Conservation (phyloP, 2,888 invertebrate species). For the Xanthia icteritia region DNA sequence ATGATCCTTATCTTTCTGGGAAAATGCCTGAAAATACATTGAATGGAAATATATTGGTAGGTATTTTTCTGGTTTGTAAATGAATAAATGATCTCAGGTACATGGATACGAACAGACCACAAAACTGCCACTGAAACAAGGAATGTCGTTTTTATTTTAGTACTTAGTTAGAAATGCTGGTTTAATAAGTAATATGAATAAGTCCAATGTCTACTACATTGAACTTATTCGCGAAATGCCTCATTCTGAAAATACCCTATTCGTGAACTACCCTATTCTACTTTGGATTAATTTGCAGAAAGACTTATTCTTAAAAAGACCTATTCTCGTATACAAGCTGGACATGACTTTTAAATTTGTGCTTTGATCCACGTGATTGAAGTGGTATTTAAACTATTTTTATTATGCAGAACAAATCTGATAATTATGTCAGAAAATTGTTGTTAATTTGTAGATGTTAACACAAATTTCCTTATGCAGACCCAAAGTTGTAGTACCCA, state of each 20-base stretch:
- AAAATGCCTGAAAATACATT: slow-evolving; percentile 15
- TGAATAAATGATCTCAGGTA: neutral
- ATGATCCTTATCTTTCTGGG: slow-evolving; percentile 19
- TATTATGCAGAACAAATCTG: neutral
- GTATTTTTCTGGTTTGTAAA: slow-evolving; percentile 9
- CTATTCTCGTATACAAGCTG: too few species aligned
- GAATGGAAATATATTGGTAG: slow-evolving; percentile 1
- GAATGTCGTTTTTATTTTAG: neutral
- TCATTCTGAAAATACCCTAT: too few species aligned
- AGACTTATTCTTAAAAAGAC: too few species aligned
- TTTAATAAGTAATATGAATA: too few species aligned
- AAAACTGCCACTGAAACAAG: neutral
- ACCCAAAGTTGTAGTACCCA: too few species aligned
- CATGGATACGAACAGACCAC: neutral
- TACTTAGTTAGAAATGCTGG: neutral
- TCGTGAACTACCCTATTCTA: too few species aligned
- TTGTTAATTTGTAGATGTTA: too few species aligned
- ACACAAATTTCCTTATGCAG: too few species aligned
- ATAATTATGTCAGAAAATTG: too few species aligned
- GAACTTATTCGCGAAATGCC: too few species aligned
- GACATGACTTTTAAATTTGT: neutral
- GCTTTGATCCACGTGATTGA: neutral
- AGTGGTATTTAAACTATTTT: neutral
- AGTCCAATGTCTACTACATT: too few species aligned
- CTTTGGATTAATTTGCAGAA: too few species aligned